Conservation (phyloP, 1,140 invertebrate species). For the Metaphire vulgaris region DNA sequence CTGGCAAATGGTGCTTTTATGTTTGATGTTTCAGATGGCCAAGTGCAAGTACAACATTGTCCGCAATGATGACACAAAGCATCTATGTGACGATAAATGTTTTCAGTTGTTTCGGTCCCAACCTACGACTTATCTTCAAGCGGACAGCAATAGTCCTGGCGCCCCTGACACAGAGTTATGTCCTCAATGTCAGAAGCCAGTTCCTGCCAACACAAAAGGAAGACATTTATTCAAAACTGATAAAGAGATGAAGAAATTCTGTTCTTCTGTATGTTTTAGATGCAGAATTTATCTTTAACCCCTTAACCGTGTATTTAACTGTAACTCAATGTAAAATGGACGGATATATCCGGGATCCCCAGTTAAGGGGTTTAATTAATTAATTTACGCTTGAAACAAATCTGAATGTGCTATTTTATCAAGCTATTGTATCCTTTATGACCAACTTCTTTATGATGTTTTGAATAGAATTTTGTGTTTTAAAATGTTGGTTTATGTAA, state of each 20-base stretch:
- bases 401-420: too few relatives aligned
- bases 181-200: background rate
- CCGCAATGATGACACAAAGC: constrained; percentile 50
- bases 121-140: constrained; percentile 42
- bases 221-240: background rate
- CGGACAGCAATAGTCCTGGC: constrained; percentile 34
- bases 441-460: too few relatives aligned
- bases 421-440: too few relatives aligned
- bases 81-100: constrained; percentile 53
- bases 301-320: too few relatives aligned
- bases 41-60: constrained; percentile 54
- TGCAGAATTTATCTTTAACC: too few relatives aligned
- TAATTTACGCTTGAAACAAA: too few relatives aligned
- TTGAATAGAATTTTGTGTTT: too few relatives aligned
- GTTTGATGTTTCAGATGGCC: constrained; percentile 47
- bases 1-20: too few relatives aligned
- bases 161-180: constrained; percentile 7
- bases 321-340: too few relatives aligned
- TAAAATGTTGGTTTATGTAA: too few relatives aligned
- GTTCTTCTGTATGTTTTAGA: background rate
- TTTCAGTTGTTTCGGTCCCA: constrained; percentile 54
- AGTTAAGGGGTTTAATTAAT: background rate
- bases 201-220: background rate
- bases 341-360: too few relatives aligned
- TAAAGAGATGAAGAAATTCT: background rate